Percentiles rank a stretch among this genome's conserved stretches.
phyloP scores from a whole-genome alignment of 2,113 vertebrate genomes.

The Fukomys damarensis region DNA sequence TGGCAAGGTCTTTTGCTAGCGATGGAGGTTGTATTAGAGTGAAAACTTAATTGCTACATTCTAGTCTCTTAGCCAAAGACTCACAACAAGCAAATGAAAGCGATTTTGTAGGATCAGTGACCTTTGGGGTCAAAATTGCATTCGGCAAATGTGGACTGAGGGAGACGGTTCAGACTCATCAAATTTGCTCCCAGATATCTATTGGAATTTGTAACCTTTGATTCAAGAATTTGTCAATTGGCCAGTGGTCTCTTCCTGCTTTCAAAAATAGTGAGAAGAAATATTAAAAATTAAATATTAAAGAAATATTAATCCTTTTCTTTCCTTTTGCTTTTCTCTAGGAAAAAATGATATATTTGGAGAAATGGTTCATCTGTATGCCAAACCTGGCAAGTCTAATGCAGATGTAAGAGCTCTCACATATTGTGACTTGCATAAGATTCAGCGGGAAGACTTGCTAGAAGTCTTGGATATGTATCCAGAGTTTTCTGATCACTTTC shows the following conservation, averaged over 20 bases:
- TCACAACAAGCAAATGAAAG: background rate
- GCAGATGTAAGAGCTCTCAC: slow-evolving; percentile 97
- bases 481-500: slow-evolving; percentile 97
- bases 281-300: too few relatives aligned
- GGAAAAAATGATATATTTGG: slow-evolving; percentile 99
- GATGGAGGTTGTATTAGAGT: background rate
- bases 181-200: background rate
- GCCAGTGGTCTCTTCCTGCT: background rate
- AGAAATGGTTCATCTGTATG: slow-evolving; percentile 97
- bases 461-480: slow-evolving; percentile 99
- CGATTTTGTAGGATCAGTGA: background rate
- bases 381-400: slow-evolving; percentile 97
- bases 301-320: slow-evolving; percentile 17
- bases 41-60: background rate
- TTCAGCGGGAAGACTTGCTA: slow-evolving; percentile 96
- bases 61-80: background rate
- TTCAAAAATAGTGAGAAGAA: slow-evolving; percentile 24
- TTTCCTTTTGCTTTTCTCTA: slow-evolving; percentile 74
- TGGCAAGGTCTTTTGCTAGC: background rate
- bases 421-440: slow-evolving; percentile 98
- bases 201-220: background rate
- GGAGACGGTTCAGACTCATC: fast-evolving
- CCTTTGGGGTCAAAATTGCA: background rate
- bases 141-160: background rate
- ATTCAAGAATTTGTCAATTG: background rate